Conservation (phyloP, 2,888 invertebrate genomes). For the Steromphala cineraria region DNA sequence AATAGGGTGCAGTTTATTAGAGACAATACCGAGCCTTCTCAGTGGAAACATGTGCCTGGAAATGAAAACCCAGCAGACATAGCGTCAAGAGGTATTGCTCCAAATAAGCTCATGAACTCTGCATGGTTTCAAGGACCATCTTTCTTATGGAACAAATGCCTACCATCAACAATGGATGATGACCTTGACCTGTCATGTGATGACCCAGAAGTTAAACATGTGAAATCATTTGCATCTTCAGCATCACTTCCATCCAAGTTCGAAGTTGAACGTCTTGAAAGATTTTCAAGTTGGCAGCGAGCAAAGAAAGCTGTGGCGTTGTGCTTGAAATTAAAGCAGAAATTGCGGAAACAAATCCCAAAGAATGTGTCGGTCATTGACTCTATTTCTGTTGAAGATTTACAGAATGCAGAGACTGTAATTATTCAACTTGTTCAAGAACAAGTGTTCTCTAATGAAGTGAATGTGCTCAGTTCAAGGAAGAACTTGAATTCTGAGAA, state of each 20-base stretch:
- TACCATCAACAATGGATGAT: background rate
- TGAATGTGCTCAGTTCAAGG: background rate
- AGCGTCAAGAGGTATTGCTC: background rate
- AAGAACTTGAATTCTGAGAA: background rate
- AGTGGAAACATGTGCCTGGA: constrained; percentile 4
- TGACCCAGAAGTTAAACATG: background rate
- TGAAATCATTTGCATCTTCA: background rate
- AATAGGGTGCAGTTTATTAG: constrained; percentile 13
- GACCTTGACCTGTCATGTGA: background rate
- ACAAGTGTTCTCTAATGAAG: background rate
- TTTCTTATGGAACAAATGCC: background rate
- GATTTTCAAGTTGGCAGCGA: background rate
- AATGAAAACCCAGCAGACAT: background rate
- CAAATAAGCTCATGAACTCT: background rate
- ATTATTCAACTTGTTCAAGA: background rate
- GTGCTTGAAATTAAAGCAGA: background rate
- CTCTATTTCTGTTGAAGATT: background rate
- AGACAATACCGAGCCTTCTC: background rate
- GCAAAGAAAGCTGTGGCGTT: background rate
- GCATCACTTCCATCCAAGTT: background rate
- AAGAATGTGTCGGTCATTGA: background rate
- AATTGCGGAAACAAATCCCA: background rate
- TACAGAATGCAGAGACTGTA: background rate
- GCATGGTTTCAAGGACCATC: background rate
- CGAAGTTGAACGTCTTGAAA: background rate